Percentiles rank a stretch among this genome's conserved stretches.
phyloP scores from a whole-genome alignment of 2,113 vertebrate genomes.

The Macaca mulatta region DNA sequence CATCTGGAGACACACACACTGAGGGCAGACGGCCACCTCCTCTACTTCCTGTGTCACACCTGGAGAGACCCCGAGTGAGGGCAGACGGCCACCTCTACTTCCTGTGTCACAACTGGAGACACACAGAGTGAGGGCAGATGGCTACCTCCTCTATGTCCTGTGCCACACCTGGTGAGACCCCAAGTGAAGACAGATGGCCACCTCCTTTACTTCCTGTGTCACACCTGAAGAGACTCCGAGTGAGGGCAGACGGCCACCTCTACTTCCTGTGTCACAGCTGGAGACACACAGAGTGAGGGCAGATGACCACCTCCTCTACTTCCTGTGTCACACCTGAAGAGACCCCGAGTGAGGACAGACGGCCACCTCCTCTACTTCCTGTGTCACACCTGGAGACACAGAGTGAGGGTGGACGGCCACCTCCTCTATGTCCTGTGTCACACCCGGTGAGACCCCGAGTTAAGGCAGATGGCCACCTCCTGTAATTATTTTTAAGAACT shows the following conservation, averaged over 20 bases:
- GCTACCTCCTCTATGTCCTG: background rate
- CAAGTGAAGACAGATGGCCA: fast-evolving
- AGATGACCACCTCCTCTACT: no score
- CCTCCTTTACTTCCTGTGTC: no score
- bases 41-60: fast-evolving
- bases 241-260: no score
- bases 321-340: background rate
- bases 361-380: background rate
- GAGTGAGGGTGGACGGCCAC: no score
- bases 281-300: background rate
- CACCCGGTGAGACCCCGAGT: no score
- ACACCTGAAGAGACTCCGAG: no score
- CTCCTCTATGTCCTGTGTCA: no score
- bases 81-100: no score
- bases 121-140: fast-evolving
- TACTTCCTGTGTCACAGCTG: background rate
- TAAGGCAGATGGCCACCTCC: no score
- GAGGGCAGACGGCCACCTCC: fast-evolving
- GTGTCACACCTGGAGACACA: background rate
- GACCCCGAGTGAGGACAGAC: fast-evolving
- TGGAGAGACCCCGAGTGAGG: background rate
- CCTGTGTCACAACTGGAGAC: background rate
- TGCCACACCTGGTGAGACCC: no score
- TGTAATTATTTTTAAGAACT: background rate
- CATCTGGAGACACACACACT: no score